Base-by-base conservation (phyloP, 2,113 vertebrate species). In the Aythya baeri region DNA sequence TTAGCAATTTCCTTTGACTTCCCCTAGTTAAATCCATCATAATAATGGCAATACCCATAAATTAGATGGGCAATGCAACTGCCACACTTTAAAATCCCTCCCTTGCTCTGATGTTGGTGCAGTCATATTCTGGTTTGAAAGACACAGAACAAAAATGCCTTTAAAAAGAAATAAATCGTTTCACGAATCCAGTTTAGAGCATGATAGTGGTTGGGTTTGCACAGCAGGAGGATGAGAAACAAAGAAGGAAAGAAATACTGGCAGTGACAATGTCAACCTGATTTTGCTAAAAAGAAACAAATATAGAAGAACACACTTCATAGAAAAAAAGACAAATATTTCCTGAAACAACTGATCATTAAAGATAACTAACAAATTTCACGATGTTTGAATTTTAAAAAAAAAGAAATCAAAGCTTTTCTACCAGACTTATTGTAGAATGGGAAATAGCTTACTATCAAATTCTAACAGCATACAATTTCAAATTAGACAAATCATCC, bases 261-360 rank as follows among this genome's bases (percentile, higher is more conserved):
- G 17, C 17, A 88, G 32, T 3, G 2, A 11, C 67, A 57, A 67
- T 10, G 57, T 68, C 52, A 36, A 22, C 11, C 67, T 46, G 46
- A 22, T 6, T 26, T 22, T 76, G 58, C 61, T 55, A 14, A 12
- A 34, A 75, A 18, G 25, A 89, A 41, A 18, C 71, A n/a, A 50
- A 20, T 4, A 5, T 9, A 46, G 41, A 85, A 34, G 29, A 14
- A 61, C 57, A 26, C 5, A 7, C 6, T 22, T 49, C 29, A 18
- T 0, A 1, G 55, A 29, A 31, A 20, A 21, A 21, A 58, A 44
- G 32, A 55, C 2, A 5, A 1, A 4, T 1, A 9, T 7, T 17
- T 20, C 41, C 38, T 27, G 57, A 54, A 14, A 44, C 4, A 50
- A 43, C 46, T 12, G 17, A 55, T 49, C 31, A 9, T 23, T 59